A percentile compares a stretch with the other conserved stretches of the same genome.
Evolutionary conservation across 2,888 invertebrate species (phyloP).

Genomic region (Nemapogon koenigi): DNA sequence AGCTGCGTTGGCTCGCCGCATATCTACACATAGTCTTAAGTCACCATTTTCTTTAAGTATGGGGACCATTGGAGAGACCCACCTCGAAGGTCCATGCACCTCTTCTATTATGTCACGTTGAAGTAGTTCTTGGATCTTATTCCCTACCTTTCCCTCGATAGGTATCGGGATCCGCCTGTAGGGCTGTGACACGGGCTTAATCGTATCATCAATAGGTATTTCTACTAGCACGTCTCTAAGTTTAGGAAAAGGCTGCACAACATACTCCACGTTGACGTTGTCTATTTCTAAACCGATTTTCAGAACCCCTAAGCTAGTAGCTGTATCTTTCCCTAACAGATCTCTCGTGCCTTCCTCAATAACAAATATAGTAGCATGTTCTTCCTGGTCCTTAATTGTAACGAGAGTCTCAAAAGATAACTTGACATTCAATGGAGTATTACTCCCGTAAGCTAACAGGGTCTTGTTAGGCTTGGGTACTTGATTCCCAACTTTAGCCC

Average conservation of each 20-base stretch:
- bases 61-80: conserved; percentile 23
- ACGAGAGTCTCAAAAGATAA: conserved; percentile 8
- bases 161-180: conserved; percentile 13
- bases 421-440: conserved; percentile 8
- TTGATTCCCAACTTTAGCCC: conserved; percentile 1
- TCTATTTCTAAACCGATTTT: conserved; percentile 5
- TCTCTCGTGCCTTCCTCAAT: conserved; percentile 16
- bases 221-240: conserved; percentile 8
- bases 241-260: conserved; percentile 3
- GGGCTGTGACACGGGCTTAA: conserved; percentile 14
- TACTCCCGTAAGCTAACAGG: conserved; percentile 12
- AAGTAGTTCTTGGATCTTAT: conserved; percentile 18
- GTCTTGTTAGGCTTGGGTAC: conserved; percentile 4
- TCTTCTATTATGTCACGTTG: conserved; percentile 20
- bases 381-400: background rate
- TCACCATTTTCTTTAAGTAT: conserved; percentile 20
- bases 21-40: conserved; percentile 14
- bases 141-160: conserved; percentile 15
- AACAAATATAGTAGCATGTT: conserved; percentile 15
- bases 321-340: conserved; percentile 18
- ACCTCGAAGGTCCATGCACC: conserved; percentile 20
- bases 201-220: conserved; percentile 13
- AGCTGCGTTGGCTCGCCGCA: conserved; percentile 19
- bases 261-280: too few species aligned
- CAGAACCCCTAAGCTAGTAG: conserved; percentile 8